Conservation (phyloP, 2,113 vertebrate genomes). For the Sapajus apella region DNA sequence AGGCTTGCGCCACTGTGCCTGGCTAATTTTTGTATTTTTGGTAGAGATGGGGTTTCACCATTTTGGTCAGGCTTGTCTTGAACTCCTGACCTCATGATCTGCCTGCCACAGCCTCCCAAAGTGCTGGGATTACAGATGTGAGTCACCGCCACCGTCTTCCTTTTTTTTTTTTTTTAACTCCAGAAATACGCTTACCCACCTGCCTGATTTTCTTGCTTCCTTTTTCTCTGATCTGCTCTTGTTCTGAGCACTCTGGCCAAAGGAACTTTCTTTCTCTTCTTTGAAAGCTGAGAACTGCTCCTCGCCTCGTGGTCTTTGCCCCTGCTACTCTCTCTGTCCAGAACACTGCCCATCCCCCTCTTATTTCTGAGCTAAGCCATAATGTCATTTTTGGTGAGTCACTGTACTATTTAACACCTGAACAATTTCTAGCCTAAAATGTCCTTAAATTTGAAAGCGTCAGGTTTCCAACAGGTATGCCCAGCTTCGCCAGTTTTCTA, state of each 20-base stretch:
- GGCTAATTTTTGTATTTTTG: too few relatives aligned
- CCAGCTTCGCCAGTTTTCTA: neutral
- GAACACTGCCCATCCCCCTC: neutral
- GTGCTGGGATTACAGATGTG: too few relatives aligned
- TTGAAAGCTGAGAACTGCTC: neutral
- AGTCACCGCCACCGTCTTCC: too few relatives aligned
- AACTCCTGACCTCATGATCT: too few relatives aligned
- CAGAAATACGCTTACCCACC: too few relatives aligned
- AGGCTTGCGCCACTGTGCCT: too few relatives aligned
- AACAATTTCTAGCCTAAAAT: neutral
- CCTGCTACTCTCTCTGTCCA: neutral
- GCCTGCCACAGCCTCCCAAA: too few relatives aligned
- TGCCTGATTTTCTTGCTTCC: neutral
- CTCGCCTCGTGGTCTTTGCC: neutral
- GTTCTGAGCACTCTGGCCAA: neutral
- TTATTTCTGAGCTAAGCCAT: neutral
- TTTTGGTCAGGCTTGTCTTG: too few relatives aligned
- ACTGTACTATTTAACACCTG: neutral
- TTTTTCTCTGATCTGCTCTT: neutral
- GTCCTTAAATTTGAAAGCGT: neutral
- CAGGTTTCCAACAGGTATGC: neutral
- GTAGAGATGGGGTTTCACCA: too few relatives aligned
- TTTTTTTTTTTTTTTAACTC: too few relatives aligned
- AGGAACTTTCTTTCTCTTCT: neutral
- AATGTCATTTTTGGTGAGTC: neutral